Evolutionary conservation across 2,113 vertebrate genomes (phyloP).

Genomic region (Mastomys natalensis): DNA sequence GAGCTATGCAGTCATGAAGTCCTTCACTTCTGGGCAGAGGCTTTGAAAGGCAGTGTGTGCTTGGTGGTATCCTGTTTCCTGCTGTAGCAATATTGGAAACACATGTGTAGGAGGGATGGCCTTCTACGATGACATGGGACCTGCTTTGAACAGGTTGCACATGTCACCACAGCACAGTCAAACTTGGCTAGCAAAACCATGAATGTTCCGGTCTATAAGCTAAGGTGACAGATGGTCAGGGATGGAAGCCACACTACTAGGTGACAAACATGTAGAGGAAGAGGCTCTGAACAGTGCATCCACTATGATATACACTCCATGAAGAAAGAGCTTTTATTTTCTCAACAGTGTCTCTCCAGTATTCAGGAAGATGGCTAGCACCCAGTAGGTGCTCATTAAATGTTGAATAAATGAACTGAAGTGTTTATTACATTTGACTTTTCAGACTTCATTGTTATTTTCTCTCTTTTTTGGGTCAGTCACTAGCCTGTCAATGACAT

Average conservation of each 20-base stretch:
- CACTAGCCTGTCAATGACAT: background rate
- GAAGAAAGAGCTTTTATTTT: background rate
- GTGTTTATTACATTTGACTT: background rate
- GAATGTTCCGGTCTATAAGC: background rate
- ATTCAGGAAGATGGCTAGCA: background rate
- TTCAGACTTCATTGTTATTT: background rate
- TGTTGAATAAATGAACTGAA: background rate
- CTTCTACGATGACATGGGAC: background rate
- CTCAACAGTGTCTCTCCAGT: background rate
- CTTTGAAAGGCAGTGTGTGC: background rate
- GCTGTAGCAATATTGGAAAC: background rate
- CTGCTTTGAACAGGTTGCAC: background rate
- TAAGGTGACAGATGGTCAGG: background rate
- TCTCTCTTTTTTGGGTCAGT: background rate
- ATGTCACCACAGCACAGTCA: background rate
- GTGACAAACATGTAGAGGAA: background rate
- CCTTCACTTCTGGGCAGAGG: background rate
- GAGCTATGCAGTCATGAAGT: background rate
- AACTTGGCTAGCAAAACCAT: background rate
- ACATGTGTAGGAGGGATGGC: accelerated
- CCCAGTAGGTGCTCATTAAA: background rate
- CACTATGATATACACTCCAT: background rate
- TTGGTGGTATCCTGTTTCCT: background rate
- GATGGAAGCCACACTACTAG: background rate
- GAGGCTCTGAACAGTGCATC: background rate